Base-by-base conservation (phyloP, 2,888 invertebrate species). In the Thalpophila matura region DNA sequence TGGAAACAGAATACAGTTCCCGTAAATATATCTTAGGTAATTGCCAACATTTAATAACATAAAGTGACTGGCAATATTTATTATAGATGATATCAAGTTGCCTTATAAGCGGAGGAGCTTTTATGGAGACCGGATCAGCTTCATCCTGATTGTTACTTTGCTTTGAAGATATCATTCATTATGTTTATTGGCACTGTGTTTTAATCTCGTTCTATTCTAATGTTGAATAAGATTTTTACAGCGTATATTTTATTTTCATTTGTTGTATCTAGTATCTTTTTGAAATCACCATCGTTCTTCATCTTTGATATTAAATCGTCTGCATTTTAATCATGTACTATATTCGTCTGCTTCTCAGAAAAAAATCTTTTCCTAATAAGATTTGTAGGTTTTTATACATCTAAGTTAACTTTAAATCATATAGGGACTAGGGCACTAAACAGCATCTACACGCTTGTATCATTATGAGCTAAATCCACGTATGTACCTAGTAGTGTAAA, bases 61-160 rank as follows among this genome's bases (percentile, higher is more conserved):
- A 60, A 68, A 68, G 54, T 67, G 70, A 74, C 75, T 69, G 61
- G 68, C 54, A 35, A 62, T 74, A 78, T 79, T 80, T 75, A 81
- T 76, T 78, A 67, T 54, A 75, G 72, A 74, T 74, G 73, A 79
- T 70, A 77, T 61, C 86, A 82, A 83, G 86, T 82, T 81, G 61
- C 91, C 89, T 69, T 86, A 82, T 82, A 85, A 74, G 88, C 64
- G 40, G 12, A 57, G 61, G 38, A 50, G 76, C 85, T 67, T 75
- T 50, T 72, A 76, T 26, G 76, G 78, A 35, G 49, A 51, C 56
- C 27, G 47, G 56, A 50, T 50, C 43, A 67, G 67, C 43, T 10
- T 57, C 69, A 72, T 77, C 74, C 40, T 65, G 61, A 58, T 62
- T 43, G 46, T 61, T 38, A 47, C 40, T 31, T 43, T 33, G 38